These are phyloP conservation scores for Tiliqua scincoides DNA, from an alignment of 2,113 vertebrate species.

Conservation along the genomic window DNA sequence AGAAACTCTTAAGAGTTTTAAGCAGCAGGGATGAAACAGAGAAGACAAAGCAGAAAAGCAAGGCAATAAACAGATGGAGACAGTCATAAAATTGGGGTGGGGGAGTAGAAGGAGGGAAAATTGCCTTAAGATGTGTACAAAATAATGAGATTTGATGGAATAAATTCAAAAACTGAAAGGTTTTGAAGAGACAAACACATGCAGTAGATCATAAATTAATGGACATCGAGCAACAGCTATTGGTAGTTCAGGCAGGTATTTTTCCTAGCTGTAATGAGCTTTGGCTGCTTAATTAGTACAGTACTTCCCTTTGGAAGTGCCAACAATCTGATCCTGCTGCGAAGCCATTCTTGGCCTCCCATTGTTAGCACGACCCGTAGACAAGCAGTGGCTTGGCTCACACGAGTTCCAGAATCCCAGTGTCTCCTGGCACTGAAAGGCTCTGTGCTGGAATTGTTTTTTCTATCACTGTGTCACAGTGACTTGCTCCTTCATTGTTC, in stretches of 20 bases:
- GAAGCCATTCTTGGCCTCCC: not conserved
- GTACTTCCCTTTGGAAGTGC: slow-evolving; percentile 2
- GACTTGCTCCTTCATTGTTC: slow-evolving; percentile 38
- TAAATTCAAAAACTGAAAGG: not conserved
- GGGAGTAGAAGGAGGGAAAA: not conserved
- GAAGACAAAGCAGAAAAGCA: not conserved
- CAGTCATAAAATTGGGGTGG: not conserved
- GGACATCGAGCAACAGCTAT: fast-evolving
- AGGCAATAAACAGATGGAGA: not conserved
- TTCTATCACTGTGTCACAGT: slow-evolving; percentile 23
- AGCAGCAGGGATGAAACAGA: not conserved
- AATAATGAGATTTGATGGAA: not conserved
- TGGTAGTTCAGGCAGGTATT: not conserved
- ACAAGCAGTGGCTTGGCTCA: slow-evolving; percentile 39
- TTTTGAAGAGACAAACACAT: not conserved
- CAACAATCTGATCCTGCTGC: slow-evolving; percentile 31
- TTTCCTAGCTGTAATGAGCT: slow-evolving; percentile 34
- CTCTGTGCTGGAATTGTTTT: slow-evolving; percentile 20
- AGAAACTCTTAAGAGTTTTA: not conserved
- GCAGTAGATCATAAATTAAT: not conserved
- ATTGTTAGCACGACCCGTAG: slow-evolving; percentile 19
- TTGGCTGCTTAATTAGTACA: slow-evolving; percentile 27
- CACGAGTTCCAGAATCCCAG: not conserved
- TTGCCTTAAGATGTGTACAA: fast-evolving
- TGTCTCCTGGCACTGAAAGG: slow-evolving; percentile 36